Percentiles rank a stretch among this genome's conserved stretches.
phyloP scores from a whole-genome alignment of 2,113 vertebrate species.

The Myrmecophaga tridactyla region DNA sequence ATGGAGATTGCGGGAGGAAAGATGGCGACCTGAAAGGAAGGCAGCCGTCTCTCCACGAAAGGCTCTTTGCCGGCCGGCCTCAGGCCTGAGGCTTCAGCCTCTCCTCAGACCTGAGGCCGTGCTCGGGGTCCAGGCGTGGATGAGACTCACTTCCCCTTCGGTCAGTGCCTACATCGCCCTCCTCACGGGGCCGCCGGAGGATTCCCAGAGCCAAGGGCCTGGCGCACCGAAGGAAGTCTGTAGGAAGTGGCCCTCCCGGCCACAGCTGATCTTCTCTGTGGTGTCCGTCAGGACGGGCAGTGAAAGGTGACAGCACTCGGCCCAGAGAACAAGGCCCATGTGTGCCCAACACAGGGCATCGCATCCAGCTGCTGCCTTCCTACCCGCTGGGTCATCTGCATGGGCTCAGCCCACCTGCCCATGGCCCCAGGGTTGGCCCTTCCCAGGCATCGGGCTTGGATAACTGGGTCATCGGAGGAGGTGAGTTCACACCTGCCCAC shows the following conservation, averaged over 20 bases:
- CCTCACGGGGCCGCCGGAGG: neutral
- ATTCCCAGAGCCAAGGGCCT: too few relatives aligned
- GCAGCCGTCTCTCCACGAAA: neutral
- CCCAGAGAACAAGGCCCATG: neutral
- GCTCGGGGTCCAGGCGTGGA: neutral
- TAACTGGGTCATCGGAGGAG: neutral
- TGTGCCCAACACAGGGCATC: neutral
- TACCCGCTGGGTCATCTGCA: neutral
- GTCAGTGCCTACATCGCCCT: neutral
- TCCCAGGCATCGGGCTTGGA: neutral
- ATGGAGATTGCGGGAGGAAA: neutral
- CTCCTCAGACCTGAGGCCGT: neutral
- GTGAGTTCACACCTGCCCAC: neutral
- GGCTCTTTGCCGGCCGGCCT: neutral
- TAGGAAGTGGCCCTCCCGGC: neutral
- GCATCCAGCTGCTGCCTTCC: neutral
- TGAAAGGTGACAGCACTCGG: neutral
- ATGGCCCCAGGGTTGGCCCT: neutral
- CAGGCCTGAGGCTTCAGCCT: too few relatives aligned
- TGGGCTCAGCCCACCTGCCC: neutral
- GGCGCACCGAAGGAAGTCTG: neutral
- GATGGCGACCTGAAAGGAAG: neutral
- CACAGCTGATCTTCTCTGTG: too few relatives aligned
- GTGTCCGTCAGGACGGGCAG: neutral
- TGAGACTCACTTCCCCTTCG: neutral